Conservation (phyloP, 2,113 vertebrate species). For the Acinonyx jubatus region DNA sequence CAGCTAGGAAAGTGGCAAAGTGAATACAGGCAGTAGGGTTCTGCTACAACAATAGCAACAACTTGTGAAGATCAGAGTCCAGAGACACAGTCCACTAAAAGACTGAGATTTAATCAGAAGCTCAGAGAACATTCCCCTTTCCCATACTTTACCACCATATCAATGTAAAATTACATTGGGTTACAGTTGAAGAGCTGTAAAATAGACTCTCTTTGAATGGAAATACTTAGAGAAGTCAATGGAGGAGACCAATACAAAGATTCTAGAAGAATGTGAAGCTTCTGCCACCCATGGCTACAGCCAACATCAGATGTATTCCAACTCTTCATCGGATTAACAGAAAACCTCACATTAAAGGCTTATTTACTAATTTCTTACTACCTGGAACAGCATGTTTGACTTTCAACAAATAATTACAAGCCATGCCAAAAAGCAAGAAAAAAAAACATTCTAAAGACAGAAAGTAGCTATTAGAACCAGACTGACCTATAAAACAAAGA, state of each 20-base stretch:
- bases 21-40: rapidly evolving
- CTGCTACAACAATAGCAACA: not conserved
- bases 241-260: not conserved
- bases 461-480: not conserved
- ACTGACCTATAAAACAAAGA: not conserved
- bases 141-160: not conserved
- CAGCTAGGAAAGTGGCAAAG: not conserved
- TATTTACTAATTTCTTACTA: not conserved
- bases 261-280: not conserved
- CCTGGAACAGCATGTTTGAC: not conserved
- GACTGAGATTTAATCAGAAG: not conserved
- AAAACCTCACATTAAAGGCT: not conserved
- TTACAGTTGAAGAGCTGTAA: not conserved
- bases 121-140: not conserved
- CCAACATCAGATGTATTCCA: not conserved
- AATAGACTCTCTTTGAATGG: not conserved
- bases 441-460: not conserved
- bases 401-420: not conserved
- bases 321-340: not conserved
- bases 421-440: not conserved
- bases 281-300: not conserved
- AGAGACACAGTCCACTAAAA: not conserved
- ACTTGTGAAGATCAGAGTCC: not conserved
- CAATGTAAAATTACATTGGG: no score
- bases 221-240: not conserved